These are phyloP conservation scores for Sesia apiformis DNA, from an alignment of 2,888 invertebrate genomes.

Conservation along the genomic window DNA sequence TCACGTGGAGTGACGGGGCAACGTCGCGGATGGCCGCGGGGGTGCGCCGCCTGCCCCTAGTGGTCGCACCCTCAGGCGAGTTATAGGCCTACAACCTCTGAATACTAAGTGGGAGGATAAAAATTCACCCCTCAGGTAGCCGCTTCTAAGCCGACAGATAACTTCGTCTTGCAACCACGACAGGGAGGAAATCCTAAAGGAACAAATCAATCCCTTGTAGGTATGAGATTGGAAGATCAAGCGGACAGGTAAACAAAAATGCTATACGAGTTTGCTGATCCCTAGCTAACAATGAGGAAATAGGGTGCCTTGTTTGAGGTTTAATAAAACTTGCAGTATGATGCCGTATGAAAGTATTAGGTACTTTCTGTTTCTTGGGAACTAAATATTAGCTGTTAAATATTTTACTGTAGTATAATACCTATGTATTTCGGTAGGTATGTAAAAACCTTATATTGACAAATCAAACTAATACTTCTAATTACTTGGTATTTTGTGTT, in stretches of 20 bases:
- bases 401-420: too few species aligned
- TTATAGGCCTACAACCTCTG: slow-evolving; percentile 56
- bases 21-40: slow-evolving; percentile 33
- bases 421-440: background rate
- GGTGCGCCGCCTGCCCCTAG: slow-evolving; percentile 40
- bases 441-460: background rate
- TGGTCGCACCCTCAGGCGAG: slow-evolving; percentile 52
- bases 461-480: too few species aligned
- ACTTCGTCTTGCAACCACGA: slow-evolving; percentile 38
- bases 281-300: slow-evolving; percentile 43
- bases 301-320: background rate
- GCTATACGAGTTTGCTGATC: slow-evolving; percentile 39
- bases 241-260: slow-evolving; percentile 46
- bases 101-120: slow-evolving; percentile 63
- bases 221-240: slow-evolving; percentile 45
- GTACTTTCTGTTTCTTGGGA: too few species aligned
- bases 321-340: slow-evolving; percentile 2
- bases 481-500: too few species aligned
- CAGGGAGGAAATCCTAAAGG: slow-evolving; percentile 46
- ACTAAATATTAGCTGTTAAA: too few species aligned
- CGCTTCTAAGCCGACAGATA: slow-evolving; percentile 60
- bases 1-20: slow-evolving; percentile 32
- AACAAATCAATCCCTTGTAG: slow-evolving; percentile 49
- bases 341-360: too few species aligned
- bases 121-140: slow-evolving; percentile 62